phyloP scores from a whole-genome alignment of 2,113 vertebrate species.

The Trogon melanurus region DNA sequence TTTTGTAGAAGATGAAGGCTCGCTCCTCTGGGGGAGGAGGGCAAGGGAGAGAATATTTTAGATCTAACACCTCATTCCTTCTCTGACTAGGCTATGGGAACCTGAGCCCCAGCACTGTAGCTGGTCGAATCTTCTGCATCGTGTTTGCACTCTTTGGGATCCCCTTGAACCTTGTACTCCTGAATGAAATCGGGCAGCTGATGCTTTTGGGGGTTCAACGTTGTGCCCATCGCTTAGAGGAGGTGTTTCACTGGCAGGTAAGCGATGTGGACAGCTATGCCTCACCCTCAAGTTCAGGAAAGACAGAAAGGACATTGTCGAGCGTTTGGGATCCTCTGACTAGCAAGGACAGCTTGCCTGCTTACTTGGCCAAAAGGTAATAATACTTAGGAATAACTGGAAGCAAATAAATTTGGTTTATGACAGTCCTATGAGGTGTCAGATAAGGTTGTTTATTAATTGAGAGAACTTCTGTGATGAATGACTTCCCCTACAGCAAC shows the following conservation, averaged over 20 bases:
- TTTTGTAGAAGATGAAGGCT: background rate
- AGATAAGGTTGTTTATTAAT: conserved; percentile 54
- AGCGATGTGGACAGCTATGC: background rate
- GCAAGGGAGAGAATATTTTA: background rate
- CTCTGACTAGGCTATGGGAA: conserved; percentile 86
- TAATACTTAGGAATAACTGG: conserved; percentile 29
- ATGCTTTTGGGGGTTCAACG: conserved; percentile 77
- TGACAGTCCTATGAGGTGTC: conserved; percentile 8
- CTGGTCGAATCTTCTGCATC: conserved; percentile 88
- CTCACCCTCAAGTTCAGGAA: background rate
- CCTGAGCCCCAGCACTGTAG: conserved; percentile 79
- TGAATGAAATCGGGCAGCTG: conserved; percentile 88
- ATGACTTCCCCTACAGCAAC: conserved; percentile 31
- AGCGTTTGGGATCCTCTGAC: background rate
- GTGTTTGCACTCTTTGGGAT: conserved; percentile 91
- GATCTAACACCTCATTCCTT: background rate
- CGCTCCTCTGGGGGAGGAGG: background rate
- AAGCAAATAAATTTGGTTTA: conserved; percentile 28
- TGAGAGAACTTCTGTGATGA: conserved; percentile 32
- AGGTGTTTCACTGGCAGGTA: conserved; percentile 64
- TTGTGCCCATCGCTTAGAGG: conserved; percentile 26
- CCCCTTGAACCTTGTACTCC: conserved; percentile 88
- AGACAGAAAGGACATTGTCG: background rate
- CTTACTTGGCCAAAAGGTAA: background rate
- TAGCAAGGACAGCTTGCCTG: background rate